Conservation (phyloP, 2,113 vertebrate species). For the Manacus vitellinus region DNA sequence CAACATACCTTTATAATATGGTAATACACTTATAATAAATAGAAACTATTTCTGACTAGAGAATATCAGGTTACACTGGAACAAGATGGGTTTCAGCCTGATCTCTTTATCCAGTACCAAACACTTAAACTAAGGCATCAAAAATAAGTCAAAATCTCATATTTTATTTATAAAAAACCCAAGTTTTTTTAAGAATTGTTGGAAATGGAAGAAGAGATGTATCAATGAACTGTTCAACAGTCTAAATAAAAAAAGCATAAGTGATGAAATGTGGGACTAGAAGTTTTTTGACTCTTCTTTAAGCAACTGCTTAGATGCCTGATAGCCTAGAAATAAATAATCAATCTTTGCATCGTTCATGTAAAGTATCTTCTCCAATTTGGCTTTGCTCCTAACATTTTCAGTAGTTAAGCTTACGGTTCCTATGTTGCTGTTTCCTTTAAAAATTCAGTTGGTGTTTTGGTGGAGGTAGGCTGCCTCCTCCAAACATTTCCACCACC, state of each 20-base stretch:
- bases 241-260: not conserved
- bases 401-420: not conserved
- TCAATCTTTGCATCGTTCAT: not conserved
- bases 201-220: not conserved
- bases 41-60: not conserved
- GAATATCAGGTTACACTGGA: not conserved
- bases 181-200: not conserved
- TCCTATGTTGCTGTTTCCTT: not conserved
- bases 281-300: not conserved
- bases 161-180: not conserved
- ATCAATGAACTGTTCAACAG: not conserved
- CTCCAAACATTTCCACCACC: not conserved
- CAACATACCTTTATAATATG: not conserved
- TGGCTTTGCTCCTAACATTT: not conserved
- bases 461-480: not conserved
- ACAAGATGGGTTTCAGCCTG: not conserved
- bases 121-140: not conserved
- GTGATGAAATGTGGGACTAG: not conserved
- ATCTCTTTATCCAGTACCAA: not conserved
- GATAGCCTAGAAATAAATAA: not conserved
- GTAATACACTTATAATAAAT: not conserved
- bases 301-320: not conserved
- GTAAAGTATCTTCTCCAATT: not conserved
- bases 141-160: not conserved
- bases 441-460: not conserved